Evolutionary conservation across 2,113 vertebrate species (phyloP).

Genomic region (Calyptommatus sinebrachiatus): DNA sequence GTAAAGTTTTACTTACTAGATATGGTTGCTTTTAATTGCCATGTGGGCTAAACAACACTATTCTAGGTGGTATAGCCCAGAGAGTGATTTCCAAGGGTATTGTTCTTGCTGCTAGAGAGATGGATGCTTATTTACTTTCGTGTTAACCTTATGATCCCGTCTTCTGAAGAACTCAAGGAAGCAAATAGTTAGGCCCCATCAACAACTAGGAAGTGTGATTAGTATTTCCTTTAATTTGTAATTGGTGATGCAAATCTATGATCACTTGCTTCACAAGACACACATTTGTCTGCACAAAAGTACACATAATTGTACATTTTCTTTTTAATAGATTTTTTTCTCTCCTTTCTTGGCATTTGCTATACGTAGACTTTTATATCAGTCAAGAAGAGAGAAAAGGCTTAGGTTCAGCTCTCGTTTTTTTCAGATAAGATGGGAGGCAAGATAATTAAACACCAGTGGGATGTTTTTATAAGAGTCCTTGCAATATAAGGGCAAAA

Average conservation of each 20-base stretch:
- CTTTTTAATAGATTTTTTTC: neutral
- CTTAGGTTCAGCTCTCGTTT: conserved; percentile 34
- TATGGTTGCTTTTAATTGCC: neutral
- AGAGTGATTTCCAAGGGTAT: too few species aligned
- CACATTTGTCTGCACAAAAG: neutral
- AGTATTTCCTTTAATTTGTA: neutral
- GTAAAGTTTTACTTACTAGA: neutral
- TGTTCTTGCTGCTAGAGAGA: too few species aligned
- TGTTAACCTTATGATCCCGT: too few species aligned
- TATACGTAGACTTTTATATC: conserved; percentile 36
- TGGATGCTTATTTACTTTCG: too few species aligned
- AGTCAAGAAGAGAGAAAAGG: conserved; percentile 24
- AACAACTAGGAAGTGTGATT: too few species aligned
- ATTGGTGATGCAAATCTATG: neutral
- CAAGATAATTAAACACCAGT: conserved; percentile 47
- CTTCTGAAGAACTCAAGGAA: too few species aligned
- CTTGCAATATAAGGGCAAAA: conserved; percentile 31
- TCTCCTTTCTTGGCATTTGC: neutral
- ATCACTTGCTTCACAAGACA: neutral
- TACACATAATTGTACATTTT: neutral
- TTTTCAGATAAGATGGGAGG: conserved; percentile 35
- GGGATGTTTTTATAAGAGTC: conserved; percentile 19
- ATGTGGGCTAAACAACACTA: too few species aligned
- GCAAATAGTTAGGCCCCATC: too few species aligned
- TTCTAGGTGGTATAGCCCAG: too few species aligned